Evolutionary conservation across 1,140 invertebrate genomes (phyloP).

Genomic region (Drosophila santomea): DNA sequence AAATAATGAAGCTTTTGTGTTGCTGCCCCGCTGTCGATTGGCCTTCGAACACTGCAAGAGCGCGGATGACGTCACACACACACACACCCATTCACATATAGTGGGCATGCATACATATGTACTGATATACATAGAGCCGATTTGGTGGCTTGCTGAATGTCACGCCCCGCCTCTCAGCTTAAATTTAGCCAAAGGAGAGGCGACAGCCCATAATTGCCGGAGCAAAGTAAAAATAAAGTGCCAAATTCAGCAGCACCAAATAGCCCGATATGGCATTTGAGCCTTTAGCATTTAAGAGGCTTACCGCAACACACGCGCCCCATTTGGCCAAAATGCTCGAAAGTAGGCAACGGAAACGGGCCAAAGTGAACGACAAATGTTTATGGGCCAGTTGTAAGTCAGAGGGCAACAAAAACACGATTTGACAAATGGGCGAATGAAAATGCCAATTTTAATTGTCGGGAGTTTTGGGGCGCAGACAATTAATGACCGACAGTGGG

Average conservation of each 20-base stretch:
- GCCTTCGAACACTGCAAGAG: conserved; percentile 47
- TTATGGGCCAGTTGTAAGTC: conserved; percentile 35
- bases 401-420: conserved; percentile 32
- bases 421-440: conserved; percentile 38
- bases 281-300: conserved; percentile 43
- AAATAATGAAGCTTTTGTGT: conserved; percentile 53
- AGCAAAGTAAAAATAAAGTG: conserved; percentile 48
- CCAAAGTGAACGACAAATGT: conserved; percentile 45
- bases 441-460: conserved; percentile 44
- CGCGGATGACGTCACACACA: conserved; percentile 47
- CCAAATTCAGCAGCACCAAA: conserved; percentile 28
- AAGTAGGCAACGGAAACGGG: conserved; percentile 57
- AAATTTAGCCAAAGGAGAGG: conserved; percentile 42
- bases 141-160: conserved; percentile 42
- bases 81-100: background rate
- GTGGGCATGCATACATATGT: background rate
- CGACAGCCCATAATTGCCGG: conserved; percentile 48
- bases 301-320: conserved; percentile 43
- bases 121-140: conserved; percentile 9
- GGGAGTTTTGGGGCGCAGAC: background rate
- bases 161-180: conserved; percentile 40
- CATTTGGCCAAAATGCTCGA: conserved; percentile 17
- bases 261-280: conserved; percentile 22
- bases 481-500: conserved; percentile 4
- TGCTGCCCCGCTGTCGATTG: conserved; percentile 33